Conservation (phyloP, 2,888 invertebrate genomes). For the Ectemnius lituratus region DNA sequence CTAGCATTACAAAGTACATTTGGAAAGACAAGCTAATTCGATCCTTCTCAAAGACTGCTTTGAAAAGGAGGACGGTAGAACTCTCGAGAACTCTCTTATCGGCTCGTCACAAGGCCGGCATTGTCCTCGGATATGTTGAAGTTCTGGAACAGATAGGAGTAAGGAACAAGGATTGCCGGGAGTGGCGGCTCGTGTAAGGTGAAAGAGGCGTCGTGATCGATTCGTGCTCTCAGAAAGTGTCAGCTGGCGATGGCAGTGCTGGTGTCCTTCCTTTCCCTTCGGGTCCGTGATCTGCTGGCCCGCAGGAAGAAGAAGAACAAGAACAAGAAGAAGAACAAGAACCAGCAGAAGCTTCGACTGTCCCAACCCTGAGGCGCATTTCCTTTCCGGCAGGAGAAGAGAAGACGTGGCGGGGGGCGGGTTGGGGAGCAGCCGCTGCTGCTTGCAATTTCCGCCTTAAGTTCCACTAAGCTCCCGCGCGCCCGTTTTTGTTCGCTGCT, state of each 20-base stretch:
- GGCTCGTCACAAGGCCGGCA: no score
- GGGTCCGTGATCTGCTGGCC: no score
- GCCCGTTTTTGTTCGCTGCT: constrained; percentile 18
- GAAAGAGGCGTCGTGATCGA: constrained; percentile 31
- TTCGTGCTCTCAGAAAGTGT: constrained; percentile 31
- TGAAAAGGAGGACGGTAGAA: no score
- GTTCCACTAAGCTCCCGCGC: constrained; percentile 17
- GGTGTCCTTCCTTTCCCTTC: constrained; percentile 5
- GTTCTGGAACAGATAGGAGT: not conserved
- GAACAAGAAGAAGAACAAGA: no score
- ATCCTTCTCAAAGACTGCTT: no score
- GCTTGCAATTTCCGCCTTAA: constrained; percentile 42
- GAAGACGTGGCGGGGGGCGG: no score
- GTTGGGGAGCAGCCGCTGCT: not conserved
- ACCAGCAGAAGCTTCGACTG: no score
- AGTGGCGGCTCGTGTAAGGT: not conserved
- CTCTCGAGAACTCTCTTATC: no score
- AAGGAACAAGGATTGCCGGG: not conserved
- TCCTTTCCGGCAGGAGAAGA: constrained; percentile 16
- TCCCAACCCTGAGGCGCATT: constrained; percentile 4
- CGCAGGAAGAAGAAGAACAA: no score
- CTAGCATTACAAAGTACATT: no score
- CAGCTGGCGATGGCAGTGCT: constrained; percentile 25
- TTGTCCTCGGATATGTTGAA: no score
- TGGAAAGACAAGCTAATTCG: no score